Base-by-base conservation (phyloP, 2,888 invertebrate species). In the Buathra laborator region DNA sequence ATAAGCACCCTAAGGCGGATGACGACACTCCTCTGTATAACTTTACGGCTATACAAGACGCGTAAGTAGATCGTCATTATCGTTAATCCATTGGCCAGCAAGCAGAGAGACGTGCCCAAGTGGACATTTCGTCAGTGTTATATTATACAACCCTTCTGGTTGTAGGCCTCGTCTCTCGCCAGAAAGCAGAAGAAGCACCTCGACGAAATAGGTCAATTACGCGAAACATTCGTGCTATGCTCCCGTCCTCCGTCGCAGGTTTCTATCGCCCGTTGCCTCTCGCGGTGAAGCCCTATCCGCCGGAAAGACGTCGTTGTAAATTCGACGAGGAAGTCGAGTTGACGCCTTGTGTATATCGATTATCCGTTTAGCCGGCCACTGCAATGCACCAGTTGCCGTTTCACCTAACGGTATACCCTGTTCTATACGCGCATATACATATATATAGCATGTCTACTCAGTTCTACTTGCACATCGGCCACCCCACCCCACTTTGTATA, bases 301-400 rank as follows among this genome's bases (percentile, higher is more conserved):
- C 59, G 64, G 78, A 79, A 83, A 79, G 68, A 64, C 78, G 84
- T 86, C 53, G 86, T 87, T 86, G 89, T 86, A 88, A 88, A 90
- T 89, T 88, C 87, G 85, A 87, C 76, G 86, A 74, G 85, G 86
- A 89, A 89, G 86, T 90, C 86, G 86, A 88, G 88, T 90, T 91
- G 90, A 91, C 91, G 91, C 89, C 89, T 91, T 88, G 88, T 89
- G 86, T 90, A 90, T 91, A 91, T 91, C 88, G 91, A 91, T 91
- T 91, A 91, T 91, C 89, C 89, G 89, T 90, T 90, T 89, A 90
- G 86, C 89, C 86, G 89, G 89, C 90, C 89, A 91, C 91, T 91
- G 91, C 91, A 91, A 90, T 91, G 91, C 91, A 91, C 91, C 91
- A 91, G 88, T 89, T 89, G 88, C 74, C 78, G 74, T 83, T 79